Evolutionary conservation across 2,113 vertebrate genomes (phyloP), one percentile per base, ranked within the genome.

Genomic region (Numida meleagris): DNA sequence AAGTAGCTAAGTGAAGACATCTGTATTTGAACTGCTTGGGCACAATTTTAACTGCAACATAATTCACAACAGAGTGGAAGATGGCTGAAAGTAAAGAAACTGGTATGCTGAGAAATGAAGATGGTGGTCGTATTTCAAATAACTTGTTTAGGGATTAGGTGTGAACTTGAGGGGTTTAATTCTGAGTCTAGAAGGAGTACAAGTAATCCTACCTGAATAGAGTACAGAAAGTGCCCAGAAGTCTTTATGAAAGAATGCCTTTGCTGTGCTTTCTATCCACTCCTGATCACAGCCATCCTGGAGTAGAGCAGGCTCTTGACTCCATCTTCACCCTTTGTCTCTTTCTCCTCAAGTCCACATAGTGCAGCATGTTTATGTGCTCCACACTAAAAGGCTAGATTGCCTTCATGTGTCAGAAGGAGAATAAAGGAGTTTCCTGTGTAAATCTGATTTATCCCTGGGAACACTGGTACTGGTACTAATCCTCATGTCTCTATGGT

Each of bases 321-420:
- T 82, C 51, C 51, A 10, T 78, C 73, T 40, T 93, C 45, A 57
- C 17, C 23, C 34, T n/a, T 7, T 16, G 4, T 48, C 25, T 38
- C 36, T 71, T 18, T 62, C 21, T 71, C 2, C 0, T 6, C 0
- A 1, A 17, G 34, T 33, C 61, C 19, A 34, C 5, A 4, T 6
- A 29, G 6, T 2, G 23, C 8, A 65, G 34, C 50, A 15, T 1
- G 0, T 14, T 76, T 12, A 12, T 4, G 4, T 27, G 51, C 2
- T 33, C 36, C 15, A 12, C 16, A 46, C 4, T 50, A 25, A 68
- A 94, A 68, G 43, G 23, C 18, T 57, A 15, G 13, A 40, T 46
- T 57, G n/a, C 3, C 8, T 53, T 38, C 1, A 0, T 11, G 11
- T 17, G 10, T 2, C 23, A 91, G 38, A 46, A 36, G 29, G 14